Percentiles rank a stretch among this genome's conserved stretches.
Conservation (phyloP, 2,113 vertebrate genomes). For the Irena cyanogastra region DNA sequence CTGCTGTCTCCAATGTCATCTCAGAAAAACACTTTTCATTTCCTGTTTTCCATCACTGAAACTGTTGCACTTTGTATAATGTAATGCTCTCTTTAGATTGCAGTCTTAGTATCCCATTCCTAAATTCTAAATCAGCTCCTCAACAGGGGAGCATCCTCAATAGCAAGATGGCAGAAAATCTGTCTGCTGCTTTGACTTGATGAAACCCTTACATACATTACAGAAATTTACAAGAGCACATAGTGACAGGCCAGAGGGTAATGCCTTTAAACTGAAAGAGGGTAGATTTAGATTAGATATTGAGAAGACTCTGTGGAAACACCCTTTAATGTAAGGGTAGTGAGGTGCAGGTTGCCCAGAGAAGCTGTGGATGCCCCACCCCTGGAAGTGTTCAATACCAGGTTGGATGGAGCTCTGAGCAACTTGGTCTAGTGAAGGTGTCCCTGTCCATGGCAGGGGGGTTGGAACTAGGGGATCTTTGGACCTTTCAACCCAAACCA, state of each 20-base stretch:
- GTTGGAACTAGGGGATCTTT: neutral
- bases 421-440: neutral
- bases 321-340: neutral
- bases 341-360: neutral
- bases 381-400: neutral
- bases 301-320: neutral
- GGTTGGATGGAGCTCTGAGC: neutral
- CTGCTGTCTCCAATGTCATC: neutral
- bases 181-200: neutral
- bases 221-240: neutral
- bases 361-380: neutral
- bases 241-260: neutral
- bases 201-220: neutral
- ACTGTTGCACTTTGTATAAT: neutral
- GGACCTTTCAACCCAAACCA: neutral
- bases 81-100: neutral
- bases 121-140: neutral
- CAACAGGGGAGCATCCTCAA: neutral
- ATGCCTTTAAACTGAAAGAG: neutral
- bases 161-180: neutral
- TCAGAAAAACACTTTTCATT: neutral
- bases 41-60: neutral
- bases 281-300: neutral
- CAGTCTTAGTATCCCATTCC: neutral
- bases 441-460: neutral